These are phyloP conservation scores for Dipus sagitta DNA, from an alignment of 2,797 vertebrate species.

Conservation along the genomic window DNA sequence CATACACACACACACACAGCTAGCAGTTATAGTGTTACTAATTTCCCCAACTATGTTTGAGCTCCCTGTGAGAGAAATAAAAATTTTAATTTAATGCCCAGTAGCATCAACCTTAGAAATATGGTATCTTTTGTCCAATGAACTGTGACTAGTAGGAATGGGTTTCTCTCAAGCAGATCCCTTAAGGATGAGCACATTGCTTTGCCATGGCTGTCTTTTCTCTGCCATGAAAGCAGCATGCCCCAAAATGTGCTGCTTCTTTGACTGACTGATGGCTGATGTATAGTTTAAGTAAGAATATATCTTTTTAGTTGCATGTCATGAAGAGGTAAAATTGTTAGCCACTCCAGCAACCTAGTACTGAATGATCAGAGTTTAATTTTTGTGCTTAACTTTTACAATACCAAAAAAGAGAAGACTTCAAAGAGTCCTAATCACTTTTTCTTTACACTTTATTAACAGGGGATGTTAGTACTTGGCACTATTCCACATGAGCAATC, in stretches of 20 bases:
- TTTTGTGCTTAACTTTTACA: neutral
- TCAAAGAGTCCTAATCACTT: neutral
- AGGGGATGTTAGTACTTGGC: neutral
- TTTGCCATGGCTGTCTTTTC: neutral
- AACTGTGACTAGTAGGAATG: conserved; percentile 24
- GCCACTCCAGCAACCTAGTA: neutral
- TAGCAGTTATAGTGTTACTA: neutral
- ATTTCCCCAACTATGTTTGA: neutral
- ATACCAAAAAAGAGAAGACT: conserved; percentile 6
- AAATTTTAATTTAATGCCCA: neutral
- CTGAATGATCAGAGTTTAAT: neutral
- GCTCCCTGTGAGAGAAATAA: neutral
- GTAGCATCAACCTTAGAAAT: neutral
- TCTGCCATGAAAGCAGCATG: neutral
- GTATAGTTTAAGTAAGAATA: neutral
- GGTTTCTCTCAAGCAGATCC: neutral
- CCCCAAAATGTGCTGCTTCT: neutral
- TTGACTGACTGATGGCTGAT: neutral
- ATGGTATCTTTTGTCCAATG: neutral
- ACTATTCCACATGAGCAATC: neutral
- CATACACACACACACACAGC: neutral
- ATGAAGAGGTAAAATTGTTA: conserved; percentile 15
- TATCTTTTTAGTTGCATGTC: neutral
- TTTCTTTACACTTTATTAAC: conserved; percentile 29
- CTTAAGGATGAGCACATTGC: neutral